These are phyloP conservation scores for Synaphobranchus kaupii DNA, from an alignment of 2,797 vertebrate species.

Conservation along the genomic window DNA sequence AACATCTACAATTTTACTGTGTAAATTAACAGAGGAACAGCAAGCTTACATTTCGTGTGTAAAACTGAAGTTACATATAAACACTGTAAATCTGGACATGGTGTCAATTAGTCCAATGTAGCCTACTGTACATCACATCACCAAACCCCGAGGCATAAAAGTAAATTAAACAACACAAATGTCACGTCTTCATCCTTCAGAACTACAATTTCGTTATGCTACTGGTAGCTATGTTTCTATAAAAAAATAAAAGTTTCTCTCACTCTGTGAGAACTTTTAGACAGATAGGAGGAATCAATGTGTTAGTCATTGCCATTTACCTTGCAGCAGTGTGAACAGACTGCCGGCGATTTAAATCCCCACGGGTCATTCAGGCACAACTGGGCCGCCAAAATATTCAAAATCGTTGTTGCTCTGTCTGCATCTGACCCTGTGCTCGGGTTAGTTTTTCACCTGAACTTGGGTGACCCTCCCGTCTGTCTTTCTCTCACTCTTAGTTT, in stretches of 20 bases:
- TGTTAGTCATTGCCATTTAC: conserved; percentile 52
- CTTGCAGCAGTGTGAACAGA: conserved; percentile 65
- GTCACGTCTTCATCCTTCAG: background rate
- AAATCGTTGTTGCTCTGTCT: conserved; percentile 55
- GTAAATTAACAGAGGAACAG: background rate
- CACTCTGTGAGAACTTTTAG: conserved; percentile 45
- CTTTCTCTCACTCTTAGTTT: background rate
- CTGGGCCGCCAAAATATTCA: conserved; percentile 52
- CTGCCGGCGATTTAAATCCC: conserved; percentile 64
- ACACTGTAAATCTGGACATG: background rate
- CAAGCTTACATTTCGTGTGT: conserved; percentile 42
- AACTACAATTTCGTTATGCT: background rate
- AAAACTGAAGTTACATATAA: conserved; percentile 19
- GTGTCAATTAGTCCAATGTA: background rate
- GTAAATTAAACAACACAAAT: background rate
- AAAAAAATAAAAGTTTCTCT: conserved; percentile 31
- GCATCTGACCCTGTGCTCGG: conserved; percentile 44
- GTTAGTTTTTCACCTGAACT: conserved; percentile 51
- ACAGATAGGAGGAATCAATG: conserved; percentile 40
- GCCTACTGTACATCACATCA: background rate
- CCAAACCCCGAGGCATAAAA: background rate
- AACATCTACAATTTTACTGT: background rate
- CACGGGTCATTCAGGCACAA: conserved; percentile 62
- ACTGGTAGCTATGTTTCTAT: background rate
- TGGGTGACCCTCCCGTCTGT: conserved; percentile 47